These are phyloP conservation scores for Melanostoma scalare DNA, from an alignment of 2,888 invertebrate genomes.

Conservation along the genomic window DNA sequence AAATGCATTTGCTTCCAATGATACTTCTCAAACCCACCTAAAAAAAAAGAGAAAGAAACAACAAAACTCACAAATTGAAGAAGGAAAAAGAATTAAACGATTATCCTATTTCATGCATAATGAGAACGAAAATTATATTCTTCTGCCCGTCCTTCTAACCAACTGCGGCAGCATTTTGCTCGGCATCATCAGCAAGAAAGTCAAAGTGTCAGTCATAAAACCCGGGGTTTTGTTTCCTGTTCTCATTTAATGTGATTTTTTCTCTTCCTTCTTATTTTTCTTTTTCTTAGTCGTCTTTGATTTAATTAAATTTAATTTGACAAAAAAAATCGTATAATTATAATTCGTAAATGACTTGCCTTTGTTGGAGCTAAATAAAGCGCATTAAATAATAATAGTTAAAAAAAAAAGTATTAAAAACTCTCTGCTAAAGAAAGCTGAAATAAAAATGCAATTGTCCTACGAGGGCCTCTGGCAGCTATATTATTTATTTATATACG, in stretches of 20 bases:
- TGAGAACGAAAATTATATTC: slow-evolving; percentile 60
- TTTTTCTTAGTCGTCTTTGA: slow-evolving; percentile 34
- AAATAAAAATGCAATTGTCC: slow-evolving; percentile 10
- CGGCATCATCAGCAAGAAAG: slow-evolving; percentile 50
- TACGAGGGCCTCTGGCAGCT: neutral
- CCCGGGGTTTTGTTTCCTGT: slow-evolving; percentile 69
- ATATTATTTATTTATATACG: slow-evolving; percentile 9
- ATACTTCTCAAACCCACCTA: neutral
- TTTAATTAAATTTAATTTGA: slow-evolving; percentile 72
- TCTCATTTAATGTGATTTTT: slow-evolving; percentile 55
- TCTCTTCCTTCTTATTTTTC: slow-evolving; percentile 6
- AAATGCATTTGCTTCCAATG: slow-evolving; percentile 1
- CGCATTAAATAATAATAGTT: slow-evolving; percentile 58
- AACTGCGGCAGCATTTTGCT: slow-evolving; percentile 6
- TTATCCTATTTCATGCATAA: slow-evolving; percentile 69
- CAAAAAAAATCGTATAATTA: slow-evolving; percentile 66
- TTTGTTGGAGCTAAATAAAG: slow-evolving; percentile 64
- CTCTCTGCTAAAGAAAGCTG: slow-evolving; percentile 25
- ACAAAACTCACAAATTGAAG: slow-evolving; percentile 31
- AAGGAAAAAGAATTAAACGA: slow-evolving; percentile 49
- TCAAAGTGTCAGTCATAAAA: slow-evolving; percentile 70
- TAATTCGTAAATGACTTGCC: slow-evolving; percentile 64
- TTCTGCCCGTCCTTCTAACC: neutral
- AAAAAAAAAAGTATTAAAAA: slow-evolving; percentile 13
- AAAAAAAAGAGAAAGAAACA: slow-evolving; percentile 1